phyloP scores from a whole-genome alignment of 1,140 invertebrate species.

The Drosophila nigromelanica region DNA sequence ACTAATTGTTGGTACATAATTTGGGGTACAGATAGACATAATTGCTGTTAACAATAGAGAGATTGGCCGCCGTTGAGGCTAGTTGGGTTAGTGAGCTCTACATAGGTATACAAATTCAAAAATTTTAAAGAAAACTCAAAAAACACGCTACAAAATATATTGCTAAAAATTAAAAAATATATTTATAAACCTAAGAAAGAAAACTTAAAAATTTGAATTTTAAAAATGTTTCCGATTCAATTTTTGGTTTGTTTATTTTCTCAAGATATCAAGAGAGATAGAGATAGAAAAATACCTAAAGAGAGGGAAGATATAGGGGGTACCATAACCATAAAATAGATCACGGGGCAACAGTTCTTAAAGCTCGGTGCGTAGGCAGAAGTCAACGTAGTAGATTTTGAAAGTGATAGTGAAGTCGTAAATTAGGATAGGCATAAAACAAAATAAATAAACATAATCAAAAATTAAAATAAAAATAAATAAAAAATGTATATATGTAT shows the following conservation, averaged over 20 bases:
- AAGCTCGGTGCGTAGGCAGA: constrained; percentile 15
- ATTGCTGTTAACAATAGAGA: constrained; percentile 2
- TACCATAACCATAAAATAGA: constrained; percentile 35
- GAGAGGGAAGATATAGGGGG: constrained; percentile 8
- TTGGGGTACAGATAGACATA: constrained; percentile 19
- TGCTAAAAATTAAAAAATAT: constrained; percentile 2
- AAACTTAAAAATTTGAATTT: background rate
- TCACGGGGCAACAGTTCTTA: constrained; percentile 19
- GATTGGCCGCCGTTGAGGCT: background rate
- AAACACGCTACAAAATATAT: constrained; percentile 3
- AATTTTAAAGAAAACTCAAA: constrained; percentile 5
- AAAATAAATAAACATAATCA: constrained; percentile 14
- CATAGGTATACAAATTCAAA: constrained; percentile 24
- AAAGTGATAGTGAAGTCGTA: constrained; percentile 42
- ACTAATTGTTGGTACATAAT: constrained; percentile 32
- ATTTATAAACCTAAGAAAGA: background rate
- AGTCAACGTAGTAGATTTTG: constrained; percentile 27
- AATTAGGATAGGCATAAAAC: constrained; percentile 24
- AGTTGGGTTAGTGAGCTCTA: constrained; percentile 32
- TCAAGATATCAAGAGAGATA: constrained; percentile 10
- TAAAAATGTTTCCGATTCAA: background rate
- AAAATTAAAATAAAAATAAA: constrained; percentile 10
- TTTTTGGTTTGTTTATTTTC: background rate
- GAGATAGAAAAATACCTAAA: background rate
- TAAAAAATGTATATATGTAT: constrained; percentile 4